Evolutionary conservation across 2,888 invertebrate genomes (phyloP).

Genomic region (Papilio elwesi): DNA sequence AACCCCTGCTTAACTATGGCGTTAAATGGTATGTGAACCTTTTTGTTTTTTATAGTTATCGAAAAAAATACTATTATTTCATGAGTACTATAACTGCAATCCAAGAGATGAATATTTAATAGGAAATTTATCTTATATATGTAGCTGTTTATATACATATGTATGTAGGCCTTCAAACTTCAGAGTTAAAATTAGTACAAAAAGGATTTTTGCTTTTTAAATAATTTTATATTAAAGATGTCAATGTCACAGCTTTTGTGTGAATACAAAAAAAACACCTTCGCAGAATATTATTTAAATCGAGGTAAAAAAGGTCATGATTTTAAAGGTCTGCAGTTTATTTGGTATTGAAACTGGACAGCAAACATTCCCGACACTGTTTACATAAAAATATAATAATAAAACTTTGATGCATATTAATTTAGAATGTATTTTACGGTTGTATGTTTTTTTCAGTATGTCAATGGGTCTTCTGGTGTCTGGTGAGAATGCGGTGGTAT

Average conservation of each 20-base stretch:
- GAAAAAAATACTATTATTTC: no score
- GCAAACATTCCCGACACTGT: background rate
- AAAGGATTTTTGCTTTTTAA: background rate
- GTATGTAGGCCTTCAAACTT: slow-evolving; percentile 4
- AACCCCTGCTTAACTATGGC: slow-evolving; percentile 95
- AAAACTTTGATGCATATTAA: background rate
- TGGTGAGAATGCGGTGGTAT: slow-evolving; percentile 94
- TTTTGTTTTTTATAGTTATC: background rate
- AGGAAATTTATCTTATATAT: background rate
- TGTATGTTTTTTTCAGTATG: slow-evolving; percentile 85
- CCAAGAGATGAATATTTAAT: no score
- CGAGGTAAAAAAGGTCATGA: no score
- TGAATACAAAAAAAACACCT: background rate
- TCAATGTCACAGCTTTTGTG: background rate
- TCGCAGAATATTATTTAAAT: no score
- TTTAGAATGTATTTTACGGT: background rate
- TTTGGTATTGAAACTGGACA: background rate
- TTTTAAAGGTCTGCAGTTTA: background rate
- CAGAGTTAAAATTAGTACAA: background rate
- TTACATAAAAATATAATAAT: background rate
- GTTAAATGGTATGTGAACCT: slow-evolving; percentile 90
- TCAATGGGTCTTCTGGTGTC: slow-evolving; percentile 97
- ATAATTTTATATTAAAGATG: background rate
- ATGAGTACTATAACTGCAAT: no score
- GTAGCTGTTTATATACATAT: background rate